These are phyloP conservation scores for Paramormyrops hopkinsi DNA, from an alignment of 2,797 vertebrate species.

Conservation along the genomic window DNA sequence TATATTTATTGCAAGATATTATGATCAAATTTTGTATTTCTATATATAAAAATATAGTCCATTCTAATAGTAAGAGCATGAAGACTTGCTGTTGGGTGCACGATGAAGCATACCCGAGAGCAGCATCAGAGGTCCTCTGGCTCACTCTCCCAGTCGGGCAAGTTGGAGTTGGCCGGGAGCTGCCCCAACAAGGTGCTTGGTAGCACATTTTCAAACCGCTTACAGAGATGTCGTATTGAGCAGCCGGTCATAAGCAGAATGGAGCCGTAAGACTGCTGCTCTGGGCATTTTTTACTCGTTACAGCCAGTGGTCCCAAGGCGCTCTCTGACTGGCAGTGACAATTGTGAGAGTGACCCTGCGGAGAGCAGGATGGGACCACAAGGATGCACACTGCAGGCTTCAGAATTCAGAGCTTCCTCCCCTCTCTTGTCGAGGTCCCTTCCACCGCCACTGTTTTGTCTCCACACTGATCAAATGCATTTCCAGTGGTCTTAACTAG, in stretches of 20 bases:
- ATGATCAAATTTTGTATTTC: not conserved
- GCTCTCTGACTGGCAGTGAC: not conserved
- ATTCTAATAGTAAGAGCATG: not conserved
- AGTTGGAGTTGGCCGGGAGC: not conserved
- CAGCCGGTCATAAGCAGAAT: not conserved
- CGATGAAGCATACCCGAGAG: not conserved
- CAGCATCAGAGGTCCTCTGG: not conserved
- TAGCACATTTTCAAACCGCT: not conserved
- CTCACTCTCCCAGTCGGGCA: not conserved
- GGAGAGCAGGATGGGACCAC: not conserved
- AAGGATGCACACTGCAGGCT: not conserved
- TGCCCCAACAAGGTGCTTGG: not conserved
- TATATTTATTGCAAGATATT: not conserved
- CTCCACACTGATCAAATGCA: not conserved
- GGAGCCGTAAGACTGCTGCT: not conserved
- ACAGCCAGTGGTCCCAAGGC: not conserved
- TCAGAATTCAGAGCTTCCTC: not conserved
- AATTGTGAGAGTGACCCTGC: not conserved
- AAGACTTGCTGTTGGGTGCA: not conserved
- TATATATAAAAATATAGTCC: not conserved
- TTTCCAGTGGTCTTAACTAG: not conserved
- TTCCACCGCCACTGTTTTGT: not conserved
- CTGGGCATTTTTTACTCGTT: not conserved
- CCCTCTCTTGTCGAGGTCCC: not conserved
- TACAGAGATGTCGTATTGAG: not conserved